A percentile compares a stretch with the other conserved stretches of the same genome.
phyloP scores from a whole-genome alignment of 2,797 vertebrate species.

The Neosilurus mollespiculum region DNA sequence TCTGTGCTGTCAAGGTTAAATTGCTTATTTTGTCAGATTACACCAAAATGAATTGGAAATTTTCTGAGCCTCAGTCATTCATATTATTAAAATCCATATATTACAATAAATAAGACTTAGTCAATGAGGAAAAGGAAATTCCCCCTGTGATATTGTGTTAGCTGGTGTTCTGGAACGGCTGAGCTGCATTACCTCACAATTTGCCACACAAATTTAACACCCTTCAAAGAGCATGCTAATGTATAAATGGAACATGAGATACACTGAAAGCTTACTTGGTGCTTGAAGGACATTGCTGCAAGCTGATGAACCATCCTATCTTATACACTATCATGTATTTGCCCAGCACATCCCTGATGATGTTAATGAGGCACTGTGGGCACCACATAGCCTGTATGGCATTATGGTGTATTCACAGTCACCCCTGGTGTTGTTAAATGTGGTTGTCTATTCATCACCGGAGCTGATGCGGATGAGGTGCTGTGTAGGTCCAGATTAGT shows the following conservation, averaged over 20 bases:
- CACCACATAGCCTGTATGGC: too few relatives aligned
- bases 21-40: neutral
- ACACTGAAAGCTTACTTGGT: neutral
- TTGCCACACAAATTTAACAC: neutral
- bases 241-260: neutral
- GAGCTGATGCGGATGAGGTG: too few relatives aligned
- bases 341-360: too few relatives aligned
- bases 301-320: neutral
- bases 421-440: too few relatives aligned
- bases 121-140: neutral
- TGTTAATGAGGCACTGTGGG: too few relatives aligned
- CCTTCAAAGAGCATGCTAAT: neutral
- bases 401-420: too few relatives aligned
- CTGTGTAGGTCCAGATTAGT: too few relatives aligned
- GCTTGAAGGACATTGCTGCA: neutral
- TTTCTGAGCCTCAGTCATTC: neutral
- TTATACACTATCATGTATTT: too few relatives aligned
- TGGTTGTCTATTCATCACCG: too few relatives aligned
- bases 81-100: neutral
- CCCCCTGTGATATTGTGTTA: neutral
- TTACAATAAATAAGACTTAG: neutral
- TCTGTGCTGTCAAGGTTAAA: neutral
- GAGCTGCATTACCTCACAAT: too few relatives aligned
- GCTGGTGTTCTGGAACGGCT: too few relatives aligned
- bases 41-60: neutral